Conservation (phyloP, 35 echinoderm and acorn worm genomes). For the Ophioderma brevispina region DNA sequence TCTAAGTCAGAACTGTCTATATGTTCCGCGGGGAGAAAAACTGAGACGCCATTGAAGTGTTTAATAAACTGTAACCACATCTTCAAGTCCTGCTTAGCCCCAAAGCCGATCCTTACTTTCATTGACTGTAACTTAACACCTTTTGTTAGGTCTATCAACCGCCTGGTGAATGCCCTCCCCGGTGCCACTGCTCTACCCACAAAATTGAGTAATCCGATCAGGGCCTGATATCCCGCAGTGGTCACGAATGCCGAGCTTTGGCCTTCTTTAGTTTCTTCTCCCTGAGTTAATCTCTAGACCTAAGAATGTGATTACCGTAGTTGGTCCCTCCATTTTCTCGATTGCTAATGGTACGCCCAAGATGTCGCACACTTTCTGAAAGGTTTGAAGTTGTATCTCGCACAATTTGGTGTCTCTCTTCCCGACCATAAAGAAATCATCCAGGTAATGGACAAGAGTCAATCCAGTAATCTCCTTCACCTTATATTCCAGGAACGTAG, state of each 20-base stretch:
- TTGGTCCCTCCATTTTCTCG: not conserved
- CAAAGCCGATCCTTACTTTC: not conserved
- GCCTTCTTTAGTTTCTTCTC: slow-evolving; percentile 10
- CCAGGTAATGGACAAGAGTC: slow-evolving; percentile 5
- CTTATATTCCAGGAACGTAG: not conserved
- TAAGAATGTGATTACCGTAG: not conserved
- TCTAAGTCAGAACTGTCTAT: not conserved
- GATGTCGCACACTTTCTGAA: not conserved
- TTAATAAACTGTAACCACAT: slow-evolving; percentile 10
- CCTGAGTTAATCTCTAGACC: not conserved
- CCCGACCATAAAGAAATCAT: slow-evolving; percentile 32
- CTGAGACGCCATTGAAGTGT: not conserved
- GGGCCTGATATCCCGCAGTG: not conserved
- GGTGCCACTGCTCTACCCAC: slow-evolving; percentile 27
- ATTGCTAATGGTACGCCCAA: not conserved
- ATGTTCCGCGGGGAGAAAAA: not conserved
- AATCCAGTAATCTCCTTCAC: not conserved
- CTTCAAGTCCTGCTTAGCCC: not conserved
- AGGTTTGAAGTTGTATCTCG: not conserved
- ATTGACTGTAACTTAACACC: not conserved
- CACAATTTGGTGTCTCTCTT: not conserved
- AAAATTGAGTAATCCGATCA: slow-evolving; percentile 15
- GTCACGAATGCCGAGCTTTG: not conserved
- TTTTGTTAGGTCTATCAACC: slow-evolving; percentile 8
- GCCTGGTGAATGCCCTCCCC: slow-evolving; percentile 13